Base-by-base conservation (phyloP, 2,888 invertebrate genomes). In the Tryphoninae sp. region DNA sequence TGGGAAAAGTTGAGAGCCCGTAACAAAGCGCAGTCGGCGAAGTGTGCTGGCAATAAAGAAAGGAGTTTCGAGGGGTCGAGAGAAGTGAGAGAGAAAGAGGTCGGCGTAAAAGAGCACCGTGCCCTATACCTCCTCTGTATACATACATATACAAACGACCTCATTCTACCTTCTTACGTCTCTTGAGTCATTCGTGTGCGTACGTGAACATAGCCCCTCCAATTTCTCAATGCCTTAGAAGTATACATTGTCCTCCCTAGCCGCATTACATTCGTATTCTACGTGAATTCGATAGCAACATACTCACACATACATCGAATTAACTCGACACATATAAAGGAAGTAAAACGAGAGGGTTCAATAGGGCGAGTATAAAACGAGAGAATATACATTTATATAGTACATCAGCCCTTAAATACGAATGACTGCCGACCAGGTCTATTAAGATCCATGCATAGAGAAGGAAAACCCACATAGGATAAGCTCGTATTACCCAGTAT, bases 1-100 rank as follows among this genome's bases (percentile, higher is more conserved):
- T 83, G 84, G 82, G 80, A 58, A 81, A 85, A 86, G 86, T 86
- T 86, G 85, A 84, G 86, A 86, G 86, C 82, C 85, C 83, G 86
- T 85, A 85, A 85, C 75, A 82, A 78, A 77, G 78, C 72, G 82
- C 79, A 84, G 82, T 84, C 85, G 79, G 82, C 81, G 78, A 84
- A 86, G 86, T 85, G 83, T 81, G 84, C 74, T 74, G 69, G 74
- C 77, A 73, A 81, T 81, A 77, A 77, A 68, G 62, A 81, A 77
- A 68, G 77, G 73, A 62, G 62, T 62, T 62, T 49, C 42, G 59
- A 61, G 67, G 49, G 45, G 49, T 33, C 33, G 33, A 33, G 33
- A 33, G 6, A 33, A 33, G 33, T 16, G 68, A 65, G 53, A 65
- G 59, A 55, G 51, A 58, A 71, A 72, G 26, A 59, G 65, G 58